phyloP scores from a whole-genome alignment of 2,113 vertebrate species.

The Ciconia stormi region DNA sequence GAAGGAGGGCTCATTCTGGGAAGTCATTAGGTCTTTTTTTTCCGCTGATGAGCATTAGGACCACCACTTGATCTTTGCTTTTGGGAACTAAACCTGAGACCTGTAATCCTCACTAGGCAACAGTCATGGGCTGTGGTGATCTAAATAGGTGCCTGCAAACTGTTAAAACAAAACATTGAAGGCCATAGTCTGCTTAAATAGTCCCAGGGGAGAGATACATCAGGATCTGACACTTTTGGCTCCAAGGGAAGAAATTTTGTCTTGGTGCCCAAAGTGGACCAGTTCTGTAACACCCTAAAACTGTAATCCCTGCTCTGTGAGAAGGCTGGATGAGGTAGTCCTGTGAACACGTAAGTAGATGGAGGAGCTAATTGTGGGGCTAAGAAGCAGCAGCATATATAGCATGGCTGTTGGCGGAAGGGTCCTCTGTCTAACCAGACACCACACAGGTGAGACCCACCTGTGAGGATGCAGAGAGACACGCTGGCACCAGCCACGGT shows the following conservation, averaged over 20 bases:
- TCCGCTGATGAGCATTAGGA: background rate
- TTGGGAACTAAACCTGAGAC: background rate
- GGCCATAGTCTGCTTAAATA: background rate
- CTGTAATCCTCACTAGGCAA: background rate
- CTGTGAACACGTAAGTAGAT: accelerated
- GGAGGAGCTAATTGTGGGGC: background rate
- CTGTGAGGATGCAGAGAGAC: background rate
- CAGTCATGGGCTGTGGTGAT: background rate
- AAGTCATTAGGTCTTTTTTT: background rate
- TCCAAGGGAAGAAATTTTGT: background rate
- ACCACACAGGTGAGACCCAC: background rate
- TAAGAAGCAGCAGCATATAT: background rate
- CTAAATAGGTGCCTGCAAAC: background rate
- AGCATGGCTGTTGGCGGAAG: background rate
- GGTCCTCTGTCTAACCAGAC: too few species aligned
- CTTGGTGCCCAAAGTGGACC: background rate
- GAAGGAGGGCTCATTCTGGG: background rate
- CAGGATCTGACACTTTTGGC: background rate
- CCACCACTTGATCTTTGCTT: background rate
- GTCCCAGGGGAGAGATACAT: background rate
- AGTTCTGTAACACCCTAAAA: background rate
- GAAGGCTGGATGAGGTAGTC: background rate
- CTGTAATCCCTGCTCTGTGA: background rate
- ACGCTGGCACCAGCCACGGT: accelerated
- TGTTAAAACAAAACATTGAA: background rate